These are phyloP conservation scores for Melanerpes formicivorus DNA, from an alignment of 2,113 vertebrate species.

Conservation along the genomic window DNA sequence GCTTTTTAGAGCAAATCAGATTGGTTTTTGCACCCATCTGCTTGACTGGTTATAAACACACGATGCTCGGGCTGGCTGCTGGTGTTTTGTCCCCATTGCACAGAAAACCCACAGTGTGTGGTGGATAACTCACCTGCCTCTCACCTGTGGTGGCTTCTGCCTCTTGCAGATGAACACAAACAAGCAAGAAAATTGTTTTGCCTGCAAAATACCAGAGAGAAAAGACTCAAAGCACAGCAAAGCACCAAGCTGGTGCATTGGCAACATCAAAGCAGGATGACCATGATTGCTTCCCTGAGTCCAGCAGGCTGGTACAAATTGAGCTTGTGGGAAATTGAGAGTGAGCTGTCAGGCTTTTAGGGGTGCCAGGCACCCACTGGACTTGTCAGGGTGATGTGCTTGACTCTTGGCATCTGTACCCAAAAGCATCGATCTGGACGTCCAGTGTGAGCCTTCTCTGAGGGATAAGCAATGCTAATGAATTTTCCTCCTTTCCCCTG, in stretches of 20 bases:
- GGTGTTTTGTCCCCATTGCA: not conserved
- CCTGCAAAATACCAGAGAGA: not conserved
- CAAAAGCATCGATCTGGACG: not conserved
- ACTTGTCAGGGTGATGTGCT: not conserved
- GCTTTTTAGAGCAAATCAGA: constrained; percentile 58
- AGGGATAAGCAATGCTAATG: not conserved
- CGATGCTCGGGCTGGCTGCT: not conserved
- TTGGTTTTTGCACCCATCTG: constrained; percentile 40
- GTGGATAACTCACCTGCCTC: constrained; percentile 15
- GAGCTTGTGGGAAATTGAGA: not conserved
- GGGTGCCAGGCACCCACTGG: not conserved
- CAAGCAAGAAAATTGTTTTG: constrained; percentile 10
- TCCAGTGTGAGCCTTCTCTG: not conserved
- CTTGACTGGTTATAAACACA: constrained; percentile 19
- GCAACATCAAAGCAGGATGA: not conserved
- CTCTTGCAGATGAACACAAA: constrained; percentile 18
- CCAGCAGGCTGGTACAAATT: not conserved
- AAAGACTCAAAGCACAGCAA: not conserved
- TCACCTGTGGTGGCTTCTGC: not conserved
- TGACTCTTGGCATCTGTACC: not conserved
- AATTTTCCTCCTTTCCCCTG: not conserved
- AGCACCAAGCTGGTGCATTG: not conserved
- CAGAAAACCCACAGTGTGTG: not conserved
- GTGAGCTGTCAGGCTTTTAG: not conserved
- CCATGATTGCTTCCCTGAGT: not conserved